These are phyloP conservation scores for Herpetotheres cachinnans DNA, from an alignment of 2,113 vertebrate species.

Conservation along the genomic window DNA sequence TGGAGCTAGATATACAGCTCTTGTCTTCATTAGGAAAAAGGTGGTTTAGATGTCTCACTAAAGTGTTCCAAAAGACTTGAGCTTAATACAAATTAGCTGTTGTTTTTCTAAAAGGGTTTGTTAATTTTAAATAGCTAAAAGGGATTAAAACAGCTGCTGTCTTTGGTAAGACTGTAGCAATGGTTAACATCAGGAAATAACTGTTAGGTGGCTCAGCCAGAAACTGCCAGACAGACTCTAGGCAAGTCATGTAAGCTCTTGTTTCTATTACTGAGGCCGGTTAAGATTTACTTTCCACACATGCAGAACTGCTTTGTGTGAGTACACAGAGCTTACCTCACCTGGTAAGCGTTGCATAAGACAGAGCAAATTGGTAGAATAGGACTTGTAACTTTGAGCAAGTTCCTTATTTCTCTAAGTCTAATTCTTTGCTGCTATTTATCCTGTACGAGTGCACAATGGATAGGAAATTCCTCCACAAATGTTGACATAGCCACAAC, in stretches of 20 bases:
- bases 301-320: background rate
- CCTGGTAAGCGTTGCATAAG: background rate
- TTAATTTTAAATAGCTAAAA: background rate
- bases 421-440: background rate
- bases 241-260: background rate
- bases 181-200: background rate
- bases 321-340: background rate
- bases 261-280: background rate
- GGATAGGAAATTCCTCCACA: background rate
- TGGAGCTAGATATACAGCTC: background rate
- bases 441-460: background rate
- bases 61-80: background rate
- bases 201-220: background rate
- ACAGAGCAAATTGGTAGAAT: background rate
- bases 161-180: background rate
- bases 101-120: background rate
- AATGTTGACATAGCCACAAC: background rate
- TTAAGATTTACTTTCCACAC: background rate
- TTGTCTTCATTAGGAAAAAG: conserved; percentile 21
- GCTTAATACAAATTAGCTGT: conserved; percentile 25
- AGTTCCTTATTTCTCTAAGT: background rate
- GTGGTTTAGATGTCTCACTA: background rate
- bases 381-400: background rate
- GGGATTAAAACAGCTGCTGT: background rate
- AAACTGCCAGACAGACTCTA: background rate